Evolutionary conservation across 2,113 vertebrate genomes (phyloP).

Genomic region (Lophura nycthemera): DNA sequence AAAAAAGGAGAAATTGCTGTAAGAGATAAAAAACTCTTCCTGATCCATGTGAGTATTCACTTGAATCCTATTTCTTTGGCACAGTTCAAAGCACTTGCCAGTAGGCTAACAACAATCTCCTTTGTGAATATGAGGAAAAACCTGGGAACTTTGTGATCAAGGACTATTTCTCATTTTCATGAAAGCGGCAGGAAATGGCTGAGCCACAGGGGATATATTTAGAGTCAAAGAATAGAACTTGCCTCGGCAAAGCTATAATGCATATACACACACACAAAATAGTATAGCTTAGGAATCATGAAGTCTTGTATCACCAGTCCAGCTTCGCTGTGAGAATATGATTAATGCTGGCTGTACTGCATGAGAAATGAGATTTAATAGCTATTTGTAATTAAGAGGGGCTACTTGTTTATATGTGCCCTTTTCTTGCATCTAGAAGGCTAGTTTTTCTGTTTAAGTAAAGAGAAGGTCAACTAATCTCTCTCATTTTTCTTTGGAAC

Average conservation of each 20-base stretch:
- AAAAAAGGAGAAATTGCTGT: background rate
- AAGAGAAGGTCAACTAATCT: constrained; percentile 18
- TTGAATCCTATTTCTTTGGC: constrained; percentile 1
- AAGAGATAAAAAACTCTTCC: background rate
- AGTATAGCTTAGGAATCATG: background rate
- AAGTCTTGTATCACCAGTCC: background rate
- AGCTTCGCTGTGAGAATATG: background rate
- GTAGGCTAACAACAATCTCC: constrained; percentile 44
- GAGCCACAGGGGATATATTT: constrained; percentile 43
- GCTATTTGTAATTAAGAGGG: constrained; percentile 23
- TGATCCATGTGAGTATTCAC: constrained; percentile 2
- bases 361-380: constrained; percentile 49
- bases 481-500: background rate
- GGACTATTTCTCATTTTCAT: constrained; percentile 45
- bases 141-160: constrained; percentile 32
- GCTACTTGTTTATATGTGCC: constrained; percentile 18
- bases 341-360: background rate
- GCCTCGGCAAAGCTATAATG: background rate
- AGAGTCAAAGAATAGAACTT: constrained; percentile 40
- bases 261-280: background rate
- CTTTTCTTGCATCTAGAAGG: background rate
- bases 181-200: constrained; percentile 67
- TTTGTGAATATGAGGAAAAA: constrained; percentile 44
- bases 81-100: constrained; percentile 34
- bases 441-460: constrained; percentile 2